Conservation (phyloP, 1,140 invertebrate species). For the Chymomyza costata region DNA sequence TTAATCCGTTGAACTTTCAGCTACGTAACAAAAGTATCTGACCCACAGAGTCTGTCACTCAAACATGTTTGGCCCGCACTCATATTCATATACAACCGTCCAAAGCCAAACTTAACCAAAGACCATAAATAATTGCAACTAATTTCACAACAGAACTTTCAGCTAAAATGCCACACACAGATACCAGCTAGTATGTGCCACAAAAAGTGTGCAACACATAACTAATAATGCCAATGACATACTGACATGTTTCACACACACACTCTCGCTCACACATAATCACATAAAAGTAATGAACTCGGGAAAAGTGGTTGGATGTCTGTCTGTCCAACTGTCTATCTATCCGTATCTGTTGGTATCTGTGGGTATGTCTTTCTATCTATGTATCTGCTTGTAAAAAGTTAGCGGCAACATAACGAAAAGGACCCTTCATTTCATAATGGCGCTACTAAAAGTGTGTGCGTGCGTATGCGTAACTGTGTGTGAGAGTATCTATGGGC, state of each 20-base stretch:
- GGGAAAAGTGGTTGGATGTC: conserved; percentile 52
- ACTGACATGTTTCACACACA: conserved; percentile 25
- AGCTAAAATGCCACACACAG: conserved; percentile 11
- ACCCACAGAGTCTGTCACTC: background rate
- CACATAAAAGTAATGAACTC: conserved; percentile 71
- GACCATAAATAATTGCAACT: conserved; percentile 63
- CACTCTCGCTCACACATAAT: conserved; percentile 51
- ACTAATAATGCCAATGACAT: conserved; percentile 64
- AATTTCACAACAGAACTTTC: conserved; percentile 47
- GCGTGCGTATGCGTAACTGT: too few relatives aligned
- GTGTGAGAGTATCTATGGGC: background rate
- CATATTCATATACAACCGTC: background rate
- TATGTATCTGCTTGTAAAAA: conserved; percentile 1
- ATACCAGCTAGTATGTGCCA: conserved; percentile 6
- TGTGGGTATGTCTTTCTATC: conserved; percentile 6
- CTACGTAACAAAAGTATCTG: background rate
- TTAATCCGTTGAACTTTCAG: too few relatives aligned
- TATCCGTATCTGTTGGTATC: background rate
- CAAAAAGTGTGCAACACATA: conserved; percentile 25
- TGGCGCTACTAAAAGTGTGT: conserved; percentile 47
- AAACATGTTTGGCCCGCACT: background rate
- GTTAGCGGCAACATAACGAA: conserved; percentile 17
- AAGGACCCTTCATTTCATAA: conserved; percentile 36
- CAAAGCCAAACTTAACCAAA: conserved; percentile 19
- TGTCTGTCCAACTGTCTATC: conserved; percentile 38